Evolutionary conservation across 2,888 invertebrate genomes (phyloP).

Genomic region (Molorchus minor): DNA sequence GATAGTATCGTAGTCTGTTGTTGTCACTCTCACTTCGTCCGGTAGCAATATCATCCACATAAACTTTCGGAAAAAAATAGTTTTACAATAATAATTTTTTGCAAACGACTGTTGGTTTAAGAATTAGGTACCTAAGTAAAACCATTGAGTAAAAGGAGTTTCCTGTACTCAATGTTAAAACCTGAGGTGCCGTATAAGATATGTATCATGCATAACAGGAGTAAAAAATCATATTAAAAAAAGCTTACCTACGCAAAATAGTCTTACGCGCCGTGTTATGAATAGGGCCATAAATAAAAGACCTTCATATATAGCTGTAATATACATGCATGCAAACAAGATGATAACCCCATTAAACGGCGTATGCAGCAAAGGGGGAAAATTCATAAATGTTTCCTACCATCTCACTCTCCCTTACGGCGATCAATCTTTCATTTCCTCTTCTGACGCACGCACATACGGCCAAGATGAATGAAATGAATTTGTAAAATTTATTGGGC

Average conservation of each 20-base stretch:
- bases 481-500: constrained; percentile 32
- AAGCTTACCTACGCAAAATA: background rate
- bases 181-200: too few relatives aligned
- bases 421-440: constrained; percentile 7
- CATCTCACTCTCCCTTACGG: constrained; percentile 22
- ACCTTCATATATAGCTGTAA: constrained; percentile 53
- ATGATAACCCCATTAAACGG: constrained; percentile 53
- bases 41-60: too few relatives aligned
- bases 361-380: constrained; percentile 50
- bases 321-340: constrained; percentile 55
- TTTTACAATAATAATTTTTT: too few relatives aligned
- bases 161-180: too few relatives aligned
- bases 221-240: too few relatives aligned
- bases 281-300: constrained; percentile 53
- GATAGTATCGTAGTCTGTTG: too few relatives aligned
- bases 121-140: too few relatives aligned
- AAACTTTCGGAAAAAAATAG: too few relatives aligned
- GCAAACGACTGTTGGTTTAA: too few relatives aligned
- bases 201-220: too few relatives aligned
- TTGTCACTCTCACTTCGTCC: too few relatives aligned
- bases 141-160: too few relatives aligned
- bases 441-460: constrained; percentile 13
- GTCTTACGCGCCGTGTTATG: constrained; percentile 39
- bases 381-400: constrained; percentile 45
- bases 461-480: constrained; percentile 28